Base-by-base conservation (phyloP, 2,113 vertebrate genomes). In the Ornithorhynchus anatinus region DNA sequence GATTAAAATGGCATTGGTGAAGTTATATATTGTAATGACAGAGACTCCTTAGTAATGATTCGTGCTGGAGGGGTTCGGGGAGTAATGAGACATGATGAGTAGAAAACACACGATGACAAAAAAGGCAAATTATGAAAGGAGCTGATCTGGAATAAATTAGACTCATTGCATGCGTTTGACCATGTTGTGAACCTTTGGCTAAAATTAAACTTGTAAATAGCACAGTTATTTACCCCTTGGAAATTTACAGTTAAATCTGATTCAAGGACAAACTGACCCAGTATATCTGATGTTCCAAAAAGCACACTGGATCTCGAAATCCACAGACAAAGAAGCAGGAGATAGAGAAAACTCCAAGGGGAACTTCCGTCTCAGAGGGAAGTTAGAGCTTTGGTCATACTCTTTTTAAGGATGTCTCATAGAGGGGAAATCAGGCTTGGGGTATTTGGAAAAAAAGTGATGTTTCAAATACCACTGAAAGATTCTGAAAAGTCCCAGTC, bases 241-340 rank as follows among this genome's bases (percentile, higher is more conserved):
- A 75, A 83, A 75, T 39, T 77, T 33, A 16, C 37, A 64, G 37
- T 67, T 20, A 75, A 63, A 75, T 59, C 48, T 84, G 83, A 79
- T 67, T 85, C 66, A 75, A 59, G 59, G 15, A 61, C 62, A 67
- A 65, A 62, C 35, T 69, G 56, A 77, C 67, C 75, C 52, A 81
- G 52, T 52, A 79, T 79, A 72, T n/a, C 25, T 12, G 42, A 66
- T 79, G 36, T 72, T 19, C 45, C 3, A 51, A 40, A 36, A 47
- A 63, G 20, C n/a, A 20, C 39, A 37, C 19, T 10, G 6, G 16
- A 36, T 69, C 52, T 72, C 42, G 57, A n/a, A 72, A 52, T 63
- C 23, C 42, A 45, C 60, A 19, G 38, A 68, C 40, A 66, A 5
- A 22, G 52, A 75, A 72, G 81, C 48, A 75, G 48, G 48, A 70